Evolutionary conservation across 2,888 invertebrate genomes (phyloP), one percentile per base, ranked within the genome.

Genomic region (Drosophila incognita): DNA sequence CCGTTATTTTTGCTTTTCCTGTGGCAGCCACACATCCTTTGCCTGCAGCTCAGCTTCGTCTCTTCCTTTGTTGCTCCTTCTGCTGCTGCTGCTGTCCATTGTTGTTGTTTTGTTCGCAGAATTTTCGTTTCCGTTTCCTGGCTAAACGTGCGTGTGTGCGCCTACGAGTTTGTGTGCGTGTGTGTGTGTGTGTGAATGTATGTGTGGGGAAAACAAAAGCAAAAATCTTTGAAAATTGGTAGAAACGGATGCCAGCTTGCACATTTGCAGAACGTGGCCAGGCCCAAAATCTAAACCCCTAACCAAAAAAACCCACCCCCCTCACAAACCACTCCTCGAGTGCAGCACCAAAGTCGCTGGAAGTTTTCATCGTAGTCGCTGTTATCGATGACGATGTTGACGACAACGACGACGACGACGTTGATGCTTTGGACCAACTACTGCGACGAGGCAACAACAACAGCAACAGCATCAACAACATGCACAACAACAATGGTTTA

Each of bases 101-200:
- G 82, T 65, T 84, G 87, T 82, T 87, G 88, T 78, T 88, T 90
- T 90, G 46, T 24, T 89, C 87, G 89, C 89, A 89, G 87, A 90
- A 90, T 74, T 90, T 87, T 90, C 82, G 90, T 87, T 87, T 87
- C 90, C 87, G 87, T 90, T 87, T 90, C 87, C 90, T 87, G 90
- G 72, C 71, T 79, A 84, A 89, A 75, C 83, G 88, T 89, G 85
- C 85, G 85, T 85, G 89, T 74, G 58, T 69, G 40, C 56, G 54
- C 52, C 38, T 42, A 21, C 69, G 51, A 68, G 54, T 60, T 49
- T 63, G 65, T 51, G 42, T 74, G 49, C 53, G 40, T 61, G 36
- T 35, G 52, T 54, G 46, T 54, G 46, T 52, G 52, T 67, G 65
- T 81, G 67, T 69, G 78, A 60, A 64, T 73, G 74, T 70, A 73